Percentiles rank a stretch among this genome's conserved stretches.
Evolutionary conservation across 2,797 vertebrate species (phyloP).

Genomic region (Botia almorhae): DNA sequence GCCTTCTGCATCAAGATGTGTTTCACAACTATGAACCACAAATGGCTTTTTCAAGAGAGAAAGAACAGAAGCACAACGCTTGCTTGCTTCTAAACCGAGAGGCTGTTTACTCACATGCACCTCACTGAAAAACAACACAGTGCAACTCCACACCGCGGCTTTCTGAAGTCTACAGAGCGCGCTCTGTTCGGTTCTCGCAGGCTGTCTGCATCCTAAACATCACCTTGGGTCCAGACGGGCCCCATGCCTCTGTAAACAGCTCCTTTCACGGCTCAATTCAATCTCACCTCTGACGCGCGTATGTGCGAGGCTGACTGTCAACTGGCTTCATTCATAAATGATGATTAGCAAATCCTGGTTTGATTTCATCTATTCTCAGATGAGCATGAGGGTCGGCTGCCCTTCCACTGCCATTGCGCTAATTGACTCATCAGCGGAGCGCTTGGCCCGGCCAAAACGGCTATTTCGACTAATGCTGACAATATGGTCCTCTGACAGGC

Average conservation of each 20-base stretch:
- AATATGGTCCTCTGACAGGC: slow-evolving; percentile 48
- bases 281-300: slow-evolving; percentile 39
- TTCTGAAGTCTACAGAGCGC: slow-evolving; percentile 29
- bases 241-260: slow-evolving; percentile 42
- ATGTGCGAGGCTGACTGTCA: slow-evolving; percentile 19
- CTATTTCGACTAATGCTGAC: slow-evolving; percentile 39
- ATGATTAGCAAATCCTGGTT: slow-evolving; percentile 41
- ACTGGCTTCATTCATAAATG: slow-evolving; percentile 44
- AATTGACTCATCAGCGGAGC: slow-evolving; percentile 59
- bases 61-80: slow-evolving; percentile 12
- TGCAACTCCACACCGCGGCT: neutral
- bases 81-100: neutral
- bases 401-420: slow-evolving; percentile 44
- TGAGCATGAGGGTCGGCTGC: slow-evolving; percentile 43
- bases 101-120: slow-evolving; percentile 41
- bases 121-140: slow-evolving; percentile 28
- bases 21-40: slow-evolving; percentile 29
- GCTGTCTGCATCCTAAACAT: slow-evolving; percentile 19
- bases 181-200: slow-evolving; percentile 26
- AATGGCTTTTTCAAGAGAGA: slow-evolving; percentile 15
- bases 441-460: slow-evolving; percentile 38
- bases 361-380: slow-evolving; percentile 33
- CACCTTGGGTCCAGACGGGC: slow-evolving; percentile 48
- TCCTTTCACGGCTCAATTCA: slow-evolving; percentile 22
- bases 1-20: neutral